Percentiles rank a stretch among this genome's conserved stretches.
These are phyloP conservation scores for Lochmaea crataegi DNA, from an alignment of 2,888 invertebrate genomes.

Conservation along the genomic window DNA sequence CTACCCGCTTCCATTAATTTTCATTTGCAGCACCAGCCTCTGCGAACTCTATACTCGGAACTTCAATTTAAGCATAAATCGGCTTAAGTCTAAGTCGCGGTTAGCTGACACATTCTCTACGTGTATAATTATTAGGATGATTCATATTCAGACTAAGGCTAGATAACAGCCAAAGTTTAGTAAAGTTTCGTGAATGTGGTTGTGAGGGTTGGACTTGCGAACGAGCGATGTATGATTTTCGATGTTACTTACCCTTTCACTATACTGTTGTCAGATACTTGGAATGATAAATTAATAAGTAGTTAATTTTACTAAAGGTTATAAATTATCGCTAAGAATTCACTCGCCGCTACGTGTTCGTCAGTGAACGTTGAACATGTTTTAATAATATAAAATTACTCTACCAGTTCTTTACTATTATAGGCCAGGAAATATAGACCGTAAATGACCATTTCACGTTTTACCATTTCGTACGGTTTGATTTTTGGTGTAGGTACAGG, in stretches of 20 bases:
- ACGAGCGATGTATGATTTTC: background rate
- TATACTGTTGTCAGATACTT: background rate
- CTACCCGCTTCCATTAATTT: conserved; percentile 9
- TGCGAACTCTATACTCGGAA: conserved; percentile 8
- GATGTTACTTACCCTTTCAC: background rate
- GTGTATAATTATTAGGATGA: conserved; percentile 33
- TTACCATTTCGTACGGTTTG: no score
- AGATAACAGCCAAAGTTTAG: conserved; percentile 31
- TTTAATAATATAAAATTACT: background rate
- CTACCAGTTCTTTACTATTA: no score
- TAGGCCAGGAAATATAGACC: no score
- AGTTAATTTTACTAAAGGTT: background rate
- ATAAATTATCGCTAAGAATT: background rate
- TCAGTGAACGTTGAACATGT: background rate
- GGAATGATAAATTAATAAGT: background rate
- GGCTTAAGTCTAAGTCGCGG: conserved; percentile 22
- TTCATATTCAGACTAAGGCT: conserved; percentile 30
- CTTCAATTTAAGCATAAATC: conserved; percentile 24
- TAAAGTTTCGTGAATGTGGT: conserved; percentile 21
- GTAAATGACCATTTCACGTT: no score
- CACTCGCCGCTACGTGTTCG: background rate
- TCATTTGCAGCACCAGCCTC: conserved; percentile 6
- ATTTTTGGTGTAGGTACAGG: no score
- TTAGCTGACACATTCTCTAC: conserved; percentile 30
- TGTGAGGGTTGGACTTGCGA: background rate